phyloP scores from a whole-genome alignment of 2,888 invertebrate species.

The Drosophila kokeensis region DNA sequence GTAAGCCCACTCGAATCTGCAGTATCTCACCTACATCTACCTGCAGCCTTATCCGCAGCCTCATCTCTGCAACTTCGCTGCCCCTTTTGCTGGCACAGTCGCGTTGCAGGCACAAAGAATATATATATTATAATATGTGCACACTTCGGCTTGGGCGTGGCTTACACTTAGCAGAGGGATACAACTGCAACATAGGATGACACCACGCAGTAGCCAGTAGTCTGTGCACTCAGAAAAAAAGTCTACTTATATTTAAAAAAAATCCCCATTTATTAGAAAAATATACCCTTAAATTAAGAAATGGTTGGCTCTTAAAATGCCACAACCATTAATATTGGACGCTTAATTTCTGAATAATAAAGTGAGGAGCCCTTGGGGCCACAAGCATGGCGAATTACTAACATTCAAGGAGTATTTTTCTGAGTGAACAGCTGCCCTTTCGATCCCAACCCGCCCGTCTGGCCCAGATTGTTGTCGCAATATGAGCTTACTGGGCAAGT shows the following conservation, averaged over 20 bases:
- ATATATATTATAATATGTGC: constrained; percentile 34
- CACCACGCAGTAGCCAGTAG: not conserved
- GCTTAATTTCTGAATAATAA: not conserved
- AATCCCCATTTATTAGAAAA: not conserved
- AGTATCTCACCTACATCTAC: not conserved
- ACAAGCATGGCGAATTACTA: not conserved
- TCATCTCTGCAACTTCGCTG: not conserved
- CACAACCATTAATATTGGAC: too few species aligned
- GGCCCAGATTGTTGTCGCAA: constrained; percentile 8
- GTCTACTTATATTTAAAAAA: not conserved
- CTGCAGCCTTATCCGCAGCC: constrained; percentile 8
- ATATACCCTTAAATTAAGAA: not conserved
- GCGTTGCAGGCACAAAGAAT: constrained; percentile 16
- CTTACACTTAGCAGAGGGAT: constrained; percentile 27
- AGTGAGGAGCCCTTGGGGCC: not conserved
- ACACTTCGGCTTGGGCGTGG: constrained; percentile 19
- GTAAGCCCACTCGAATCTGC: not conserved
- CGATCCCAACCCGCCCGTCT: not conserved
- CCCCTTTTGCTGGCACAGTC: not conserved
- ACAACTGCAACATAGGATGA: constrained; percentile 12
- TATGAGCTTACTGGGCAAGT: constrained; percentile 8
- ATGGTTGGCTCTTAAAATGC: not conserved
- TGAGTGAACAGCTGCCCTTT: not conserved
- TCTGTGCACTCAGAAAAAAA: not conserved
- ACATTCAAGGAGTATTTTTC: not conserved